Percentiles rank a stretch among this genome's conserved stretches.
phyloP scores from a whole-genome alignment of 2,888 invertebrate genomes.

The Protonemura montana region DNA sequence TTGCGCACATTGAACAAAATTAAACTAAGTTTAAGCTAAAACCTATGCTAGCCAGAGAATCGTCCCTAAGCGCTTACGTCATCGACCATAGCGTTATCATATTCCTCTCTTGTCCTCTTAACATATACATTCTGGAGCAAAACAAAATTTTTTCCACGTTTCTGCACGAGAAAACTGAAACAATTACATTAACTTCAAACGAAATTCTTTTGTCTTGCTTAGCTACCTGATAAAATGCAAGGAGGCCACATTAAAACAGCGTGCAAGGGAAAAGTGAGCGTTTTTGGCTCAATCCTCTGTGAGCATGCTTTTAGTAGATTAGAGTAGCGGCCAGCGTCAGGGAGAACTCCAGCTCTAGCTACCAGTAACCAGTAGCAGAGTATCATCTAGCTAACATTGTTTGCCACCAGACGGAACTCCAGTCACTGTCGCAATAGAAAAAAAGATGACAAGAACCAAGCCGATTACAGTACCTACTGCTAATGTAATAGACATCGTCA shows the following conservation, averaged over 20 bases:
- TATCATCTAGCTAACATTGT: not conserved
- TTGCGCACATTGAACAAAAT: too few relatives aligned
- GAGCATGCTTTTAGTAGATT: not conserved
- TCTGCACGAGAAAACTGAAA: not conserved
- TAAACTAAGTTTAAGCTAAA: too few relatives aligned
- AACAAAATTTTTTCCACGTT: not conserved
- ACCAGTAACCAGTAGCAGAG: not conserved
- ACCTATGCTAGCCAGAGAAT: too few relatives aligned
- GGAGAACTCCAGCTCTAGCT: not conserved
- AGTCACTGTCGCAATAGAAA: not conserved
- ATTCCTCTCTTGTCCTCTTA: not conserved
- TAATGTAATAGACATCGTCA: conserved; percentile 12
- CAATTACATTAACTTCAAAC: conserved; percentile 1
- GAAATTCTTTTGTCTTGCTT: not conserved
- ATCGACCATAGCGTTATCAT: not conserved
- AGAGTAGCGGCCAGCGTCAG: not conserved
- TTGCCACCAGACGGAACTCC: not conserved
- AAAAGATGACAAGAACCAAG: not conserved
- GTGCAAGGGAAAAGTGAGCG: not conserved
- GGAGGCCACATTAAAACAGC: not conserved
- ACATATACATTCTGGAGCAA: not conserved
- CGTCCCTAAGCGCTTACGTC: too few relatives aligned
- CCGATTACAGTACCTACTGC: not conserved
- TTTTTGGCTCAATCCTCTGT: not conserved
- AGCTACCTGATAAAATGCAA: conserved; percentile 4